Percentiles rank a stretch among this genome's conserved stretches.
phyloP scores from a whole-genome alignment of 2,888 invertebrate species.

The Sialis lutaria region DNA sequence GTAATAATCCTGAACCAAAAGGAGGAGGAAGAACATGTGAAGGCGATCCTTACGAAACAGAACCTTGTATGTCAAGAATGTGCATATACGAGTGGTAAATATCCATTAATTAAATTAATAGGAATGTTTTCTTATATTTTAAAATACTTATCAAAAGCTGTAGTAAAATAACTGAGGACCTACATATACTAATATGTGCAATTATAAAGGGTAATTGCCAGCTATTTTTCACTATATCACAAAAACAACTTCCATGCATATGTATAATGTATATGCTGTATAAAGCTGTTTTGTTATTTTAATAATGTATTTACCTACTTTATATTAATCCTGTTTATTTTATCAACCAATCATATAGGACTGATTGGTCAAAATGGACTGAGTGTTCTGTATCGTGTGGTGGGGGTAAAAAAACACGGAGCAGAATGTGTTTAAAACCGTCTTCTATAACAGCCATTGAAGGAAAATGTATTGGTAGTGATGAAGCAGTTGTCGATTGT shows the following conservation, averaged over 20 bases:
- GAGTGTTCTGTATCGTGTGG: not conserved
- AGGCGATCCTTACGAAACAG: not conserved
- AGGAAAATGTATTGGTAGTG: not conserved
- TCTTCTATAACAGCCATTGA: not conserved
- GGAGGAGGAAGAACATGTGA: not conserved
- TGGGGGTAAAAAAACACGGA: not conserved
- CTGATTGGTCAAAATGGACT: not conserved
- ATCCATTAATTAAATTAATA: not conserved
- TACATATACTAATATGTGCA: too few relatives aligned
- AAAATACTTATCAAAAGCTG: too few relatives aligned
- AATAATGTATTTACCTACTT: too few relatives aligned
- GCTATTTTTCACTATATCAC: too few relatives aligned
- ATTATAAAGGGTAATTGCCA: too few relatives aligned
- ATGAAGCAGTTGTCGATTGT: not conserved
- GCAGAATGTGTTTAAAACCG: not conserved
- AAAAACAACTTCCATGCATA: too few relatives aligned
- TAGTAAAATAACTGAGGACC: too few relatives aligned
- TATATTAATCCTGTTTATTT: too few relatives aligned
- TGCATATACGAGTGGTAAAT: not conserved
- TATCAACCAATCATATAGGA: not conserved
- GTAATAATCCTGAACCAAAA: not conserved
- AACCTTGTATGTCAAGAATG: not conserved
- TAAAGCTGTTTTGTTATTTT: too few relatives aligned
- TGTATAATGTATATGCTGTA: too few relatives aligned
- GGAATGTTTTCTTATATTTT: not conserved